Evolutionary conservation across 37 sponge, comb jelly and placozoan genomes (phyloP).

Genomic region (Haliclona indistincta): DNA sequence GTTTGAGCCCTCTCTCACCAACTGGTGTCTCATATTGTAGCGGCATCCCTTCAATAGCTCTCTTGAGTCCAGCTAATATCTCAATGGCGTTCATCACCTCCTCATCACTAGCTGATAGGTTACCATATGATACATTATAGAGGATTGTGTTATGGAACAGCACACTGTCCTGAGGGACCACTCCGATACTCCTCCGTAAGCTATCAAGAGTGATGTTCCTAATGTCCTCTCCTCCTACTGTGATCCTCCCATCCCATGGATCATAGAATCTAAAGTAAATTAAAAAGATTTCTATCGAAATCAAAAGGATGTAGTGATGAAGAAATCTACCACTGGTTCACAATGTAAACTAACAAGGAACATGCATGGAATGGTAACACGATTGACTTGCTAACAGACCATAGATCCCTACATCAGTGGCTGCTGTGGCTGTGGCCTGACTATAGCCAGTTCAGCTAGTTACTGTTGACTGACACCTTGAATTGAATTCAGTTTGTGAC

Average conservation of each 20-base stretch:
- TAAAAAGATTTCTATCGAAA: no score
- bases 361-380: no score
- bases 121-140: slow-evolving; percentile 90
- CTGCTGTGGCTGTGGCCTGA: no score
- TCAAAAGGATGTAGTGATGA: no score
- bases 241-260: slow-evolving; percentile 68
- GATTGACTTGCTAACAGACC: no score
- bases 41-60: slow-evolving; percentile 76
- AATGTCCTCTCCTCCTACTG: slow-evolving; percentile 69
- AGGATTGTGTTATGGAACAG: slow-evolving; percentile 91
- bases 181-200: slow-evolving; percentile 65
- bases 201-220: slow-evolving; percentile 79
- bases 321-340: no score
- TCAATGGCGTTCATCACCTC: slow-evolving; percentile 77
- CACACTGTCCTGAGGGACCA: slow-evolving; percentile 97
- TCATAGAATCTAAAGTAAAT: slow-evolving; percentile 98
- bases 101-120: slow-evolving; percentile 58
- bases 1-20: slow-evolving; percentile 93
- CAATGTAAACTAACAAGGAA: no score
- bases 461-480: no score
- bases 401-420: no score
- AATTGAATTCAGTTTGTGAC: no score
- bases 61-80: slow-evolving; percentile 82
- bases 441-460: no score
- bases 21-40: slow-evolving; percentile 86